Evolutionary conservation across 2,888 invertebrate genomes (phyloP).

Genomic region (Harpagoxenus sublaevis): DNA sequence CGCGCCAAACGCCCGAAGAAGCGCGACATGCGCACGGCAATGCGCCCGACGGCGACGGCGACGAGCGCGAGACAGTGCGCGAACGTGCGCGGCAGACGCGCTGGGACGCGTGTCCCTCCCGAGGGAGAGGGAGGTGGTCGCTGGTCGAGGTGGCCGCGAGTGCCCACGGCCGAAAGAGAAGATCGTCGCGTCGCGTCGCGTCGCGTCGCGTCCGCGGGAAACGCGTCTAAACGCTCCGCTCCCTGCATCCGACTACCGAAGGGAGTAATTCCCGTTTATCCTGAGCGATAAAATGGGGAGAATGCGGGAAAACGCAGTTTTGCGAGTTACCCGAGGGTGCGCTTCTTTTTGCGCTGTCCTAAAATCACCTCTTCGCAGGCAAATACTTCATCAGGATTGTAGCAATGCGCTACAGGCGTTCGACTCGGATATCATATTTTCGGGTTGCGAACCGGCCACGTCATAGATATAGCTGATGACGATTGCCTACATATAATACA

Average conservation of each 20-base stretch:
- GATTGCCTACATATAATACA: not conserved
- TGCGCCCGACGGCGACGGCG: constrained; percentile 18
- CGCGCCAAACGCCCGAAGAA: constrained; percentile 76
- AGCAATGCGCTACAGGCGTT: constrained; percentile 78
- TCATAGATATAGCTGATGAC: not conserved
- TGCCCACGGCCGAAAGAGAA: not conserved
- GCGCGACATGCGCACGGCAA: constrained; percentile 73
- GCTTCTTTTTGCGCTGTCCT: constrained; percentile 53
- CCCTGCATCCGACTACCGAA: not conserved
- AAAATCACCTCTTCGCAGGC: constrained; percentile 80
- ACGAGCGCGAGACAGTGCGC: not conserved
- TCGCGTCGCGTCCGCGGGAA: not conserved
- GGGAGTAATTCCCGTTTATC: not conserved
- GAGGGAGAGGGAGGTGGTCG: not conserved
- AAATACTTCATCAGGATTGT: constrained; percentile 82
- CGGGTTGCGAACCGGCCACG: not conserved
- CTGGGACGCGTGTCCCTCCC: not conserved
- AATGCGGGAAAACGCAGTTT: not conserved
- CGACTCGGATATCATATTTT: constrained; percentile 51
- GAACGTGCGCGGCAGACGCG: not conserved
- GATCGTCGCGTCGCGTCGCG: no score
- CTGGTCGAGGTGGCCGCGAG: not conserved
- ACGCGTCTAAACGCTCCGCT: not conserved
- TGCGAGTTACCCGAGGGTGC: not conserved
- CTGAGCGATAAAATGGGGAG: not conserved